Evolutionary conservation across 2,113 vertebrate species (phyloP).

Genomic region (Garra rufa): DNA sequence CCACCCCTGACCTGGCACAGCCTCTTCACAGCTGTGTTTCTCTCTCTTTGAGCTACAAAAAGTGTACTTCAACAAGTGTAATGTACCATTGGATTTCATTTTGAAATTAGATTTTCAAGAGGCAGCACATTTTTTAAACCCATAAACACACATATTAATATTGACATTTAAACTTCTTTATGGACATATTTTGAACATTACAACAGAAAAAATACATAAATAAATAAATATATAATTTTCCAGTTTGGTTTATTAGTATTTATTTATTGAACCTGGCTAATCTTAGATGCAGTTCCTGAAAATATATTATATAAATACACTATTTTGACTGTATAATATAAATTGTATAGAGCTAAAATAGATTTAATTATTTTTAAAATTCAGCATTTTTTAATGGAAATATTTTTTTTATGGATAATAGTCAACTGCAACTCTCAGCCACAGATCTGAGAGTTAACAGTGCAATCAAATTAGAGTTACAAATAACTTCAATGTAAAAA

Average conservation of each 20-base stretch:
- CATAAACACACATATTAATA: neutral
- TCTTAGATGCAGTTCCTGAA: neutral
- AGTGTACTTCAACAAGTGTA: neutral
- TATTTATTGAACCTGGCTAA: neutral
- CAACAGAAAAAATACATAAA: no score
- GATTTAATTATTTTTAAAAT: neutral
- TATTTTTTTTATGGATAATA: neutral
- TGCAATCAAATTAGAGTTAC: neutral
- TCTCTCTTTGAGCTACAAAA: neutral
- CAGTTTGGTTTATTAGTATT: neutral
- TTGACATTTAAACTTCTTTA: neutral
- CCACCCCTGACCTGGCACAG: constrained; percentile 1
- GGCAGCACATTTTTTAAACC: neutral
- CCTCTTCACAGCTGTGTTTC: neutral
- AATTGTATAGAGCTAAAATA: neutral
- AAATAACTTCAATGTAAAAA: no score
- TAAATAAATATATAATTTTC: neutral
- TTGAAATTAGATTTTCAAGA: neutral
- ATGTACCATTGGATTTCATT: neutral
- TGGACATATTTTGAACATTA: neutral
- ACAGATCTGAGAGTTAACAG: neutral
- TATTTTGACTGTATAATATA: neutral
- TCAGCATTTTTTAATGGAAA: neutral
- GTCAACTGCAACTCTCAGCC: neutral
- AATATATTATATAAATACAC: neutral